Evolutionary conservation across 30 jellyfish, hydroid and myxozoan genomes (phyloP).

Genomic region (Euphysa ruthae): DNA sequence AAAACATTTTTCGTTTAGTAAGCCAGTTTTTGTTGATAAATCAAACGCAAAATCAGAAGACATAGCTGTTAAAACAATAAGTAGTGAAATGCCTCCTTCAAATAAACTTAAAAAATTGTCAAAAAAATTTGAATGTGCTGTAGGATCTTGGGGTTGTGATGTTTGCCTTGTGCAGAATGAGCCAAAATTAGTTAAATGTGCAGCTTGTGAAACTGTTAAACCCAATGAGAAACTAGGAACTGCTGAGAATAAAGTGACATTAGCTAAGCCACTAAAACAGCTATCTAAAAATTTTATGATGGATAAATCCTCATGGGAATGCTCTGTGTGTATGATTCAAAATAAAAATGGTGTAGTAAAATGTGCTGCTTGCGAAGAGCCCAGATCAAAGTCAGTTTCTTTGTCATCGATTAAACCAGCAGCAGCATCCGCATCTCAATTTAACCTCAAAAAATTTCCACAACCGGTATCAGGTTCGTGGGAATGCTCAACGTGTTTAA

Average conservation of each 20-base stretch:
- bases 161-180: conserved; percentile 36
- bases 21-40: neutral
- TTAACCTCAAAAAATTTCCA: no score
- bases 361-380: conserved; percentile 58
- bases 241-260: neutral
- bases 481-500: neutral
- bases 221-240: neutral
- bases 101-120: no score
- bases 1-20: conserved; percentile 12
- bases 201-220: conserved; percentile 36
- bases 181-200: conserved; percentile 10
- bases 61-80: no score
- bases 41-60: no score
- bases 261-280: neutral
- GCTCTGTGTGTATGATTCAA: conserved; percentile 45
- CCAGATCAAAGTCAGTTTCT: conserved; percentile 10
- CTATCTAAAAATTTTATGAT: conserved; percentile 17
- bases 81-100: no score
- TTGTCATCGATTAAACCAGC: no score
- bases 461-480: no score
- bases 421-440: no score
- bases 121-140: conserved; percentile 17
- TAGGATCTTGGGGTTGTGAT: conserved; percentile 51
- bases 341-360: conserved; percentile 22
- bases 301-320: conserved; percentile 57